Percentiles rank a stretch among this genome's conserved stretches.
Conservation (phyloP, 2,888 invertebrate species). For the Bhutanitis thaidina region DNA sequence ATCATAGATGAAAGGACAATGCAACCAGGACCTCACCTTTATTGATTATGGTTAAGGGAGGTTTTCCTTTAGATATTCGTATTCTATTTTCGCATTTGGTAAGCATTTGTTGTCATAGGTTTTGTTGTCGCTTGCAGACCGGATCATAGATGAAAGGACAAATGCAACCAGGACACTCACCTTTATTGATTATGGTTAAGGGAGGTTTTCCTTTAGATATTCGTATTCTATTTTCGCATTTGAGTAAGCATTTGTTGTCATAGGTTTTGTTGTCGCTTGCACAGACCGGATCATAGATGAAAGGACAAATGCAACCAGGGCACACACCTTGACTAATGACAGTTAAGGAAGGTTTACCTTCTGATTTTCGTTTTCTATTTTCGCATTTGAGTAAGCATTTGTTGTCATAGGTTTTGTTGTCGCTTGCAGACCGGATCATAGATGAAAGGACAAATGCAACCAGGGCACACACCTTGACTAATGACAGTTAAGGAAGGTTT, state of each 20-base stretch:
- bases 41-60: slow-evolving; percentile 17
- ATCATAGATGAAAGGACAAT: slow-evolving; percentile 22
- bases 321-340: slow-evolving; percentile 25
- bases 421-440: slow-evolving; percentile 31
- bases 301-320: slow-evolving; percentile 21
- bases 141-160: slow-evolving; percentile 17
- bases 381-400: slow-evolving; percentile 35
- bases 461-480: too few species aligned
- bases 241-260: slow-evolving; percentile 27
- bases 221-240: slow-evolving; percentile 28
- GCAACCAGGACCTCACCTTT: slow-evolving; percentile 26
- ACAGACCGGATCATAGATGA: slow-evolving; percentile 28
- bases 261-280: slow-evolving; percentile 34
- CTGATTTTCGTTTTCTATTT: slow-evolving; percentile 29
- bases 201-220: neutral
- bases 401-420: slow-evolving; percentile 36
- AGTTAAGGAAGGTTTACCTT: slow-evolving; percentile 19
- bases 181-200: slow-evolving; percentile 7
- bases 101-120: too few species aligned
- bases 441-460: too few species aligned
- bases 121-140: slow-evolving; percentile 29
- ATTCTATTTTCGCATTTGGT: too few species aligned
- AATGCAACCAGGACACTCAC: slow-evolving; percentile 16
- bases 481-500: too few species aligned
- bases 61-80: neutral